Percentiles rank a stretch among this genome's conserved stretches.
Evolutionary conservation across 2,797 vertebrate species (phyloP).

Genomic region (Sebastes hubbsi): DNA sequence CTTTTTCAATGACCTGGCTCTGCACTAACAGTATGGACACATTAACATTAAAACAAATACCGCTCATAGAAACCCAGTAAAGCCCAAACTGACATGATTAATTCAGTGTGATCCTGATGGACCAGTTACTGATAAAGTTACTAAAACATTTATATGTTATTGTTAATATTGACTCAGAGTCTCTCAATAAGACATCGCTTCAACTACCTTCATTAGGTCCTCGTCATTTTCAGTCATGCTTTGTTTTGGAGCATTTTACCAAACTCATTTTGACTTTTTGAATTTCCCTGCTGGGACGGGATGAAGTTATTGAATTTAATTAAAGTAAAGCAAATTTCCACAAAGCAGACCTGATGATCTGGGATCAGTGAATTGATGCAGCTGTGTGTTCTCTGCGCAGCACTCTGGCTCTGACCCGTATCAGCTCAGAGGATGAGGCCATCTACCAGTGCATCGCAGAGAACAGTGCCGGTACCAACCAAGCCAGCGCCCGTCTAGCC

Average conservation of each 20-base stretch:
- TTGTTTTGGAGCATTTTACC: too few relatives aligned
- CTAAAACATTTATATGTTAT: too few relatives aligned
- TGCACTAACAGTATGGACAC: background rate
- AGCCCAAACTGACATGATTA: background rate
- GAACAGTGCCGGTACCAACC: slow-evolving; percentile 83
- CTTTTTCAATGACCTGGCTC: background rate
- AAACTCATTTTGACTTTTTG: background rate
- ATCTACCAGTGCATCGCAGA: slow-evolving; percentile 86
- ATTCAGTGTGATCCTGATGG: background rate
- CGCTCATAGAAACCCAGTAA: background rate
- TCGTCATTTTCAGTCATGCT: too few relatives aligned
- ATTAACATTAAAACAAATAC: background rate
- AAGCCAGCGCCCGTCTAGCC: slow-evolving; percentile 84
- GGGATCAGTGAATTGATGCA: background rate
- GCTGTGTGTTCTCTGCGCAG: slow-evolving; percentile 48
- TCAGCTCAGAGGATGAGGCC: slow-evolving; percentile 79
- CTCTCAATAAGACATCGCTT: too few relatives aligned
- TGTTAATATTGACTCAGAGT: too few relatives aligned
- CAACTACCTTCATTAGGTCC: too few relatives aligned
- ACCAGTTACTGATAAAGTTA: background rate
- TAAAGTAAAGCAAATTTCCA: background rate
- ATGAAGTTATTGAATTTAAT: background rate
- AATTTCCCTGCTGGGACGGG: background rate
- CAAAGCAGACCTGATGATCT: background rate
- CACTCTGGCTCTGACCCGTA: slow-evolving; percentile 80